phyloP scores from a whole-genome alignment of 2,113 vertebrate genomes.

The Aegotheles bennettii region DNA sequence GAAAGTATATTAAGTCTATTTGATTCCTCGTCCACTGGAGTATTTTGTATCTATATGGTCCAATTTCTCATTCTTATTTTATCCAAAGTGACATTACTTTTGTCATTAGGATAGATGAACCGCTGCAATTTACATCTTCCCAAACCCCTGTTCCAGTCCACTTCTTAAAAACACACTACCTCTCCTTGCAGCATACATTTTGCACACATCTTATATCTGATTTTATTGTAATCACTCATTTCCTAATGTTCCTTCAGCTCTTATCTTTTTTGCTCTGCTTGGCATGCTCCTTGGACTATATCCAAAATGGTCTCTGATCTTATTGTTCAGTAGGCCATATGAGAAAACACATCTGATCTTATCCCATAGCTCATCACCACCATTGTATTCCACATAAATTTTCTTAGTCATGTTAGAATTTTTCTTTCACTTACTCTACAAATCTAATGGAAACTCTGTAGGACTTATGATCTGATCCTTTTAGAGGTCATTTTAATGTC shows the following conservation, averaged over 20 bases:
- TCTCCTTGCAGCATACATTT: background rate
- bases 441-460: background rate
- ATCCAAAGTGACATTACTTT: background rate
- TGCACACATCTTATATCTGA: background rate
- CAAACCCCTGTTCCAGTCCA: background rate
- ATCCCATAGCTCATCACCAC: background rate
- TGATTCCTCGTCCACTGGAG: background rate
- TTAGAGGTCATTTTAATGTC: background rate
- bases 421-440: background rate
- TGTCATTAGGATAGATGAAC: background rate
- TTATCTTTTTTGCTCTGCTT: background rate
- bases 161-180: background rate
- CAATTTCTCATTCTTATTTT: background rate
- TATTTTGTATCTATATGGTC: background rate
- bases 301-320: background rate
- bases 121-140: background rate
- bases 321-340: background rate
- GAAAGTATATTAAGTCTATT: background rate
- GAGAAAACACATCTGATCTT: background rate
- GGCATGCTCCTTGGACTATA: background rate
- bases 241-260: background rate
- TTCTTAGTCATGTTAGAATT: background rate
- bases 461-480: background rate
- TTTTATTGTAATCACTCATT: background rate
- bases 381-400: background rate